Evolutionary conservation across 1,140 invertebrate genomes (phyloP).

Genomic region (Cyphomyrmex costatus): DNA sequence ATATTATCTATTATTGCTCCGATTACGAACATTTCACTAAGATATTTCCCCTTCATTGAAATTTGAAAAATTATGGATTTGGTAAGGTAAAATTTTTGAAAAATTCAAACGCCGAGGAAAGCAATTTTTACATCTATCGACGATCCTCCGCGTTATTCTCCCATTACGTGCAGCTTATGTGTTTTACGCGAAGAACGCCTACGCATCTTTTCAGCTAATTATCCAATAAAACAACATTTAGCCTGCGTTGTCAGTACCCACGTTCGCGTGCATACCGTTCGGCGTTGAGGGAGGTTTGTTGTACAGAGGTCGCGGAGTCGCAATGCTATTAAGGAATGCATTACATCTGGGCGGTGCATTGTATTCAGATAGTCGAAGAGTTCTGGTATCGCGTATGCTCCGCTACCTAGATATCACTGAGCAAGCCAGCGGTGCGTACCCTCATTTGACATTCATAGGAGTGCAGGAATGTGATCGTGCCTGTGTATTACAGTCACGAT

Average conservation of each 20-base stretch:
- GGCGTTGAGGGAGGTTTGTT: conserved; percentile 8
- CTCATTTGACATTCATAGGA: conserved; percentile 84
- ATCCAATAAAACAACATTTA: conserved; percentile 73
- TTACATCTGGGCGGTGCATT: conserved; percentile 80
- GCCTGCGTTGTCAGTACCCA: conserved; percentile 29
- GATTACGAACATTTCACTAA: not conserved
- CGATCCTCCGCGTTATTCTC: not conserved
- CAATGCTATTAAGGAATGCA: conserved; percentile 80
- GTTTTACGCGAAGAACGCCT: conserved; percentile 70
- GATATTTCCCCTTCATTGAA: not conserved
- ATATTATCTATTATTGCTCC: not conserved
- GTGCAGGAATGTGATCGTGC: conserved; percentile 68
- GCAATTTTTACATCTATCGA: conserved; percentile 4
- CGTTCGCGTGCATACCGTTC: conserved; percentile 26
- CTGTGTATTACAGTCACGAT: conserved; percentile 76
- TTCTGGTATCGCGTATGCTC: conserved; percentile 66
- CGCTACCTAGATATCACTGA: conserved; percentile 69
- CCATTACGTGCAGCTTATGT: not conserved
- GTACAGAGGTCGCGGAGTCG: conserved; percentile 72
- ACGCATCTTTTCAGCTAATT: conserved; percentile 75
- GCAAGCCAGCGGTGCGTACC: conserved; percentile 69
- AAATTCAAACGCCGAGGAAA: not conserved
- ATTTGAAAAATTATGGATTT: not conserved
- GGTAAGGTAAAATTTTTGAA: not conserved
- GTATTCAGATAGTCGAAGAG: conserved; percentile 82